Base-by-base conservation (phyloP, 1,140 invertebrate species). In the Bombus ignitus region DNA sequence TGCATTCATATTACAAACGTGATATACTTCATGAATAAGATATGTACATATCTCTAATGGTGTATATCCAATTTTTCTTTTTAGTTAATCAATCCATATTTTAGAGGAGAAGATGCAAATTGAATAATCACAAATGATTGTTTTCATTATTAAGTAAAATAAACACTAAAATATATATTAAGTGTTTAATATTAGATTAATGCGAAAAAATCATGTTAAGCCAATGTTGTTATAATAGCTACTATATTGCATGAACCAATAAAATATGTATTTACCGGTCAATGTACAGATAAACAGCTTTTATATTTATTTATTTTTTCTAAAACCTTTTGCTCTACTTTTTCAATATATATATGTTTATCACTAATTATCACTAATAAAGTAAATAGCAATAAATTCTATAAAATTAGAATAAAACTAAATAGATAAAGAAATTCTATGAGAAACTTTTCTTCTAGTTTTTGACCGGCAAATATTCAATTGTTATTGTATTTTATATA, bases 141-240 rank as follows among this genome's bases (percentile, higher is more conserved):
- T 53, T 72, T 88, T 53, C 77, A 44, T 77, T 68, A 57, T 32
- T 59, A 9, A 59, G 1, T 59, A 15, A 47, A 57, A 72, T n/a
- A 39, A 77, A 81, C 37, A 68, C 44, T 44, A 85, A 37, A 88
- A n/a, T 59, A 78, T 35, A 81, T 68, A 39, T 74, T 68, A 72
- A 37, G 78, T 65, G 53, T 89, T 74, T 81, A 80, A 89, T 32
- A 65, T 81, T 72, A 75, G n/a, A 78, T 74, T 71, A 82, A 88
- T 84, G 78, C 71, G 70, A 85, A 78, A 25, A 85, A 88, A 87
- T 71, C 75, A 77, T 93, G 92, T 95, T 94, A 91, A 93, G 88
- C 92, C 94, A 93, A 94, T 95, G 88, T 92, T 93, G 94, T 94
- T 93, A 94, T 94, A 92, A 92, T 93, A 92, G 94, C 94, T 89